Base-by-base conservation (phyloP, 2,113 vertebrate species). In the Muscicapa adusta region DNA sequence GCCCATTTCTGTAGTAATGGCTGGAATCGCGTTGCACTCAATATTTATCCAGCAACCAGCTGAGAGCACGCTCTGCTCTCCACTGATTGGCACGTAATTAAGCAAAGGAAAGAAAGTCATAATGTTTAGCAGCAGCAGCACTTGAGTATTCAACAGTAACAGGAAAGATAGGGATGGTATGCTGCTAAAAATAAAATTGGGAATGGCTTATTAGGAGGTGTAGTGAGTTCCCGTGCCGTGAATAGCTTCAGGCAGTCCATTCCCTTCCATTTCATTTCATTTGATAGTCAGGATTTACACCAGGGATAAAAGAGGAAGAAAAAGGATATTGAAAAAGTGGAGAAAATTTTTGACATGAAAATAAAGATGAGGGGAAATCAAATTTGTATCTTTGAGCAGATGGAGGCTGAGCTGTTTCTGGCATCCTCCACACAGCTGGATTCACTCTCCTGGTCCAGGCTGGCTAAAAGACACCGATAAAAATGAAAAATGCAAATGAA, bases 401-500 rank as follows among this genome's bases (percentile, higher is more conserved):
- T 94, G 94, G 93, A 97, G 65, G 83, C 67, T 89, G 93, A 93
- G 91, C 77, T 8, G 2, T 76, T 75, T 16, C 89, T 94, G 92
- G 88, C 90, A 94, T n/a, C 80, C 60, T 73, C 89, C 88, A 34
- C 87, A 29, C 88, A 94, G 85, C 96, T 83, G 89, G 73, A 89
- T 96, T 88, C 85, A 45, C 87, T 50, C 88, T 81, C 58, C 73
- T 45, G 61, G 90, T 60, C 93, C 76, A 67, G 79, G 58, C 79
- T 82, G 82, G 74, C 89, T 62, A 95, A 74, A 84, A 94, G 95
- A 51, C 24, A 0, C 72, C 31, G 23, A 96, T 93, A 94, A 90
- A 97, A 94, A 91, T 85, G 94, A 95, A 63, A 97, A 96, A 97
- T 97, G 96, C 79, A 96, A 92, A 96, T 92, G 88, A 94, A 93